Evolutionary conservation across 2,113 vertebrate species (phyloP), one percentile per base, ranked within the genome.

Genomic region (Herpailurus yagouaroundi): DNA sequence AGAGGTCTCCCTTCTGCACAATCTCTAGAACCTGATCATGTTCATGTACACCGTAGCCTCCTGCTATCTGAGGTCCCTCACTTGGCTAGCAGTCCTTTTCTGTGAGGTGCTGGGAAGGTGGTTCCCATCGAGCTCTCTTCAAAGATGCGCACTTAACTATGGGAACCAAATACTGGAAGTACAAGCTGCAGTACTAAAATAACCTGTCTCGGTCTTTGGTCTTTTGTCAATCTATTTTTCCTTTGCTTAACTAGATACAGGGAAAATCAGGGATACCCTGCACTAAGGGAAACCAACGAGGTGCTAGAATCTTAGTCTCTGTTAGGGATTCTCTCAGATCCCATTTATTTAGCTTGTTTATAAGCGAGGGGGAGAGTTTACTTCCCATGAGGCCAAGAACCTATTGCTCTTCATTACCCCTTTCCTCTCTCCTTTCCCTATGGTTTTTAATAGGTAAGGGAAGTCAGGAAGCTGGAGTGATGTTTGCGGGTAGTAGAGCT

Each of bases 1-100:
- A 21, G 27, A 3, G 2, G 31, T 10, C 25, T 89, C 18, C 15
- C 11, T 80, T 60, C 27, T 50, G 23, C 19, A 74, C 2, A 7
- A 7, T 41, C 31, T 52, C 41, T 57, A 73, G 52, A 38, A 4
- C 7, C 41, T 68, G 45, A 79, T 36, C 31, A 23, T 50, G 2
- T 15, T 33, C 8, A 0, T 3, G 6, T 7, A 16, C 33, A 7
- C 52, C 1, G 0, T 45, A 36, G 18, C 14, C 6, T 91, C 8
- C 64, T 86, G 38, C 27, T 69, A 1, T 50, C 12, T 57, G 50
- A 93, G 52, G 19, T 9, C 13, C 14, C n/a, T 68, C 7, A 3
- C 13, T 33, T 68, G 68, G 7, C 12, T 12, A 16, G 5, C 4
- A 41, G 50, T 25, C 0, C 21, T 85, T 41, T 74, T 41, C 36